These are phyloP conservation scores for Escarpia spicata DNA, from an alignment of 2,888 invertebrate species.

Conservation along the genomic window DNA sequence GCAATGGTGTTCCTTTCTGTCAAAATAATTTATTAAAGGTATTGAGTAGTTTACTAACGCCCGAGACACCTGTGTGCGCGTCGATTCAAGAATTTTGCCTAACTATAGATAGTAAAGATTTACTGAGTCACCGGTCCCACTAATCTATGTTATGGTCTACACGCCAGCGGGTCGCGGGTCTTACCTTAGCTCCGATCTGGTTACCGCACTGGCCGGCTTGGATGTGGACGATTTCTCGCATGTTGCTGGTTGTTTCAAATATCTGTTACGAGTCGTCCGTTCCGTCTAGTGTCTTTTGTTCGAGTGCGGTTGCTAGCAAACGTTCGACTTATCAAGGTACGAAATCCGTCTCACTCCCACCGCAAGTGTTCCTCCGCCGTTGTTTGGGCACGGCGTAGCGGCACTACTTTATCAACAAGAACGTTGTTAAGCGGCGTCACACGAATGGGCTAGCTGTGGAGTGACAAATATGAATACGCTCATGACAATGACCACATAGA, in stretches of 20 bases:
- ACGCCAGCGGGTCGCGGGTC: background rate
- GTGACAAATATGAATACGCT: background rate
- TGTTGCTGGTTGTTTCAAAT: constrained; percentile 28
- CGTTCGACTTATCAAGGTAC: background rate
- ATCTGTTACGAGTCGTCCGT: background rate
- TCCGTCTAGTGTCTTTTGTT: background rate
- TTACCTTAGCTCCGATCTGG: constrained; percentile 51
- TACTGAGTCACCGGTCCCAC: background rate
- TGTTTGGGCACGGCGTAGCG: background rate
- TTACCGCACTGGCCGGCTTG: constrained; percentile 53
- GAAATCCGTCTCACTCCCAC: background rate
- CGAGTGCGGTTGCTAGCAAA: constrained; percentile 1
- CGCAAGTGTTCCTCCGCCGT: background rate
- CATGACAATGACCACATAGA: background rate
- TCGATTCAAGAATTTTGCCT: background rate
- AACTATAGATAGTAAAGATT: background rate
- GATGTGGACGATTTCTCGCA: constrained; percentile 52
- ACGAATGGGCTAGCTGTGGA: background rate
- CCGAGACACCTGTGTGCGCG: background rate
- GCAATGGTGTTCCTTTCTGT: background rate
- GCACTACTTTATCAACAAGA: background rate
- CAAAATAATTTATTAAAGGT: background rate
- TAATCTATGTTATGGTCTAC: background rate
- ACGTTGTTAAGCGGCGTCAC: background rate
- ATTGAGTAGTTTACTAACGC: background rate